Conservation (phyloP, 2,113 vertebrate genomes). For the Delphinapterus leucas region DNA sequence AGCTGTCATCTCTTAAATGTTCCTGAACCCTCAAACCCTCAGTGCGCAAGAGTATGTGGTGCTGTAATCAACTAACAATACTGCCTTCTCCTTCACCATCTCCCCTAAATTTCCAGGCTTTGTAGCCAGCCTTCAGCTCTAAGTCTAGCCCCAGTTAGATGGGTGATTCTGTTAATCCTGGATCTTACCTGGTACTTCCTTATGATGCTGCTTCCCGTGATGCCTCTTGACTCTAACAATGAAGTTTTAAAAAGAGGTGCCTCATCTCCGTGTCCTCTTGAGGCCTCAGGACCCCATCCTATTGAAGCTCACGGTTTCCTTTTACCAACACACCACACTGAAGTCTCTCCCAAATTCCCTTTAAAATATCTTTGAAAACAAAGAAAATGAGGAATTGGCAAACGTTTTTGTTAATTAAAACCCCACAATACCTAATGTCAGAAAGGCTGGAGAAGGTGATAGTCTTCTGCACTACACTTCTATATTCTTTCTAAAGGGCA, state of each 20-base stretch:
- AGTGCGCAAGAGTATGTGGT: background rate
- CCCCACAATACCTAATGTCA: background rate
- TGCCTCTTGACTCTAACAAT: background rate
- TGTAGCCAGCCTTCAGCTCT: background rate
- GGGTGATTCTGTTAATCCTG: background rate
- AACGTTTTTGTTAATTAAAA: slow-evolving; percentile 22
- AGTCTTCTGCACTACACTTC: background rate
- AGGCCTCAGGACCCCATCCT: background rate
- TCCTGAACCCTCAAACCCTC: background rate
- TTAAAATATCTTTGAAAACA: background rate
- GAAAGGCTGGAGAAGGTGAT: background rate
- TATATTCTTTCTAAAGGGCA: background rate
- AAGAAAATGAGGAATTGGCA: background rate
- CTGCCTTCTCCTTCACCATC: background rate
- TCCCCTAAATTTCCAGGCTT: background rate
- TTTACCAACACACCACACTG: background rate
- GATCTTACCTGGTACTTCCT: background rate
- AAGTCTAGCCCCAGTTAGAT: background rate
- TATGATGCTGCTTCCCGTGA: background rate
- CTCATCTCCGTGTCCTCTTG: background rate
- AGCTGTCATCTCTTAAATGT: background rate
- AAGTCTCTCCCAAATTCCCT: background rate
- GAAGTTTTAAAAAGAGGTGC: background rate
- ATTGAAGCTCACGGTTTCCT: background rate
- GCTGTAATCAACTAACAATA: background rate